These are phyloP conservation scores for Miltochrista miniata DNA, from an alignment of 2,888 invertebrate species.

Conservation along the genomic window DNA sequence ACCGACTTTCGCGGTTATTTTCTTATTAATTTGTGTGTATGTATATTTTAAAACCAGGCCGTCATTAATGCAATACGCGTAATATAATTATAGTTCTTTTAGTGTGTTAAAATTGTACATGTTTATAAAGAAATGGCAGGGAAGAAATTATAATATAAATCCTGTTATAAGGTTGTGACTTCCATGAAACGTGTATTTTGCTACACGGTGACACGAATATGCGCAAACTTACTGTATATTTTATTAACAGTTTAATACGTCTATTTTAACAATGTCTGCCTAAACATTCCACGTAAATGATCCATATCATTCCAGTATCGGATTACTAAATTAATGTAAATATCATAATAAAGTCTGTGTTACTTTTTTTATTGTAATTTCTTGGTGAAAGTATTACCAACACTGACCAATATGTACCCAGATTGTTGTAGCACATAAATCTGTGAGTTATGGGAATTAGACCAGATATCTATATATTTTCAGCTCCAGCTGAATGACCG, in stretches of 20 bases:
- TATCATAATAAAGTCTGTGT: conserved; percentile 32
- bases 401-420: too few species aligned
- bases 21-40: conserved; percentile 88
- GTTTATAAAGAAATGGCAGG: conserved; percentile 22
- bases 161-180: conserved; percentile 31
- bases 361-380: conserved; percentile 7
- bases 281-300: conserved; percentile 22
- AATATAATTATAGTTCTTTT: conserved; percentile 26
- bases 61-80: conserved; percentile 66
- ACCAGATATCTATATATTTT: too few species aligned
- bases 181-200: background rate
- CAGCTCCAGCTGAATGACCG: too few species aligned
- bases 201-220: background rate
- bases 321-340: conserved; percentile 44
- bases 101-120: conserved; percentile 32
- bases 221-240: conserved; percentile 1
- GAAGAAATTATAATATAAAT: conserved; percentile 18
- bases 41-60: conserved; percentile 92
- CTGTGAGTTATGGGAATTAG: too few species aligned
- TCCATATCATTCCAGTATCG: conserved; percentile 37
- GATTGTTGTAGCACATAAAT: too few species aligned
- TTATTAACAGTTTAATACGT: too few species aligned
- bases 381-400: too few species aligned
- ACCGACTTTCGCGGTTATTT: conserved; percentile 88
- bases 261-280: background rate